Conservation (phyloP, 2,888 invertebrate genomes). For the Abrostola tripartita region DNA sequence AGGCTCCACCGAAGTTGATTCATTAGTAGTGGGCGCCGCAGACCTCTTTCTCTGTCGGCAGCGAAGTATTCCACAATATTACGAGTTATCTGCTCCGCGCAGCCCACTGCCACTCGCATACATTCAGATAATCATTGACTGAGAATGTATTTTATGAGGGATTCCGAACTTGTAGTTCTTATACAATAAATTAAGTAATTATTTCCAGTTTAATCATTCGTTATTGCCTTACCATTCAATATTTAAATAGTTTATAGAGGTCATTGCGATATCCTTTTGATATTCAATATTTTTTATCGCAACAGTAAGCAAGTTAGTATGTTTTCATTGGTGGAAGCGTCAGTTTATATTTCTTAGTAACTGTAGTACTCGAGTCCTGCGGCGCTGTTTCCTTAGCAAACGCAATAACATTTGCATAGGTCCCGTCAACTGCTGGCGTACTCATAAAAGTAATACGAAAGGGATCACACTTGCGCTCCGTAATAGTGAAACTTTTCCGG, state of each 20-base stretch:
- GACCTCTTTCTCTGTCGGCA: conserved; percentile 60
- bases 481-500: conserved; percentile 77
- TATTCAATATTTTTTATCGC: background rate
- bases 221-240: conserved; percentile 11
- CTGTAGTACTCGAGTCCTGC: conserved; percentile 48
- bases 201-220: conserved; percentile 28
- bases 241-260: conserved; percentile 17
- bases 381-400: conserved; percentile 72
- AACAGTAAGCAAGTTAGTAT: conserved; percentile 5
- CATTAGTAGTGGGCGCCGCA: conserved; percentile 77
- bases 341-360: conserved; percentile 40
- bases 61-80: conserved; percentile 65
- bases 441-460: conserved; percentile 81
- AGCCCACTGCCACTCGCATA: conserved; percentile 61
- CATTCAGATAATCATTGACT: conserved; percentile 64
- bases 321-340: conserved; percentile 35
- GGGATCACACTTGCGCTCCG: conserved; percentile 77
- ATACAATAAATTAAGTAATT: conserved; percentile 53
- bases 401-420: conserved; percentile 85
- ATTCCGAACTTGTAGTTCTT: conserved; percentile 54
- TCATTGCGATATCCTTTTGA: background rate
- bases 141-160: conserved; percentile 62
- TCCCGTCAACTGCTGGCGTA: conserved; percentile 77
- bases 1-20: conserved; percentile 74
- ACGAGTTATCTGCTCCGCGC: conserved; percentile 70